phyloP scores from a whole-genome alignment of 2,888 invertebrate species.

The Caenorhabditis sp. region DNA sequence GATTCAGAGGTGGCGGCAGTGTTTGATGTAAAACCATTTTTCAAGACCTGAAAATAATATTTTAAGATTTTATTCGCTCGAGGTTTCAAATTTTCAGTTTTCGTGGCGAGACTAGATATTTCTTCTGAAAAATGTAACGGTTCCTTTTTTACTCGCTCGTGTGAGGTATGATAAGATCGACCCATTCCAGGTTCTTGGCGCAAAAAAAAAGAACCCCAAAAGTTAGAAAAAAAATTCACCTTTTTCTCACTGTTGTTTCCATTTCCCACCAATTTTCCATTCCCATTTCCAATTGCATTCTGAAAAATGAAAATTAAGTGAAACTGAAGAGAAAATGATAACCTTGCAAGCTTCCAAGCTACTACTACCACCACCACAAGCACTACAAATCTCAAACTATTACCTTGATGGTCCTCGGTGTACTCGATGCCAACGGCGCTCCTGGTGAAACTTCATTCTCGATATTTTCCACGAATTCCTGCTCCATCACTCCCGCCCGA shows the following conservation, averaged over 20 bases:
- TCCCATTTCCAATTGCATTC: constrained; percentile 1
- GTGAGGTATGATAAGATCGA: too few species aligned
- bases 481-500: constrained; percentile 23
- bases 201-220: too few species aligned
- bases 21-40: neutral
- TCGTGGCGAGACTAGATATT: too few species aligned
- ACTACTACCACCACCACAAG: neutral
- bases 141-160: too few species aligned
- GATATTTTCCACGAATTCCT: constrained; percentile 19
- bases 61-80: constrained; percentile 4
- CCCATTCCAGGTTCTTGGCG: too few species aligned
- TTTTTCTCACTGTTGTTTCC: neutral
- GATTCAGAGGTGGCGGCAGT: constrained; percentile 18
- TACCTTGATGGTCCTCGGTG: constrained; percentile 33
- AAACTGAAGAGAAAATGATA: neutral
- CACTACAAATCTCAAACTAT: constrained; percentile 11
- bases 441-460: constrained; percentile 18
- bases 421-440: constrained; percentile 32
- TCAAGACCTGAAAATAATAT: neutral
- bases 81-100: constrained; percentile 3
- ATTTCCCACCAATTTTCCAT: neutral
- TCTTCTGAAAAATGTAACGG: too few species aligned
- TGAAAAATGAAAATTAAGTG: neutral
- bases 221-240: constrained; percentile 3
- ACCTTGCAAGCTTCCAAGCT: neutral